Evolutionary conservation across 2,797 vertebrate species (phyloP).

Genomic region (Microctenopoma lineatum): DNA sequence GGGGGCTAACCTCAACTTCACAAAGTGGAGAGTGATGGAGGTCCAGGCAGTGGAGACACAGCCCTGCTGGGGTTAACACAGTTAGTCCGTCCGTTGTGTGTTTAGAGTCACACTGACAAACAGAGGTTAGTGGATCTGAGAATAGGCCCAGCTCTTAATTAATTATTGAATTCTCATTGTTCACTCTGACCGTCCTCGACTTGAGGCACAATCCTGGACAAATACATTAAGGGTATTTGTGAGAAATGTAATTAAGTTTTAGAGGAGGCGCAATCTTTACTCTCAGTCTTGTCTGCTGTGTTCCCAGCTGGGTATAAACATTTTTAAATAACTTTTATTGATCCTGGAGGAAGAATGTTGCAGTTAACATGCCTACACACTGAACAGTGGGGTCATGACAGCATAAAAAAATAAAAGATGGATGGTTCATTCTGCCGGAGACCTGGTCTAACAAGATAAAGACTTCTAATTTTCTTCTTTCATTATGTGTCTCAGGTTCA

Average conservation of each 20-base stretch:
- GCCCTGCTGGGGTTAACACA: conserved; percentile 72
- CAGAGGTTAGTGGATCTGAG: conserved; percentile 25
- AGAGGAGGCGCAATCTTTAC: background rate
- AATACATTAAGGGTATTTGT: background rate
- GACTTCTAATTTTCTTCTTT: background rate
- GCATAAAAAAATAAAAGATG: background rate
- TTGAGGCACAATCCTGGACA: background rate
- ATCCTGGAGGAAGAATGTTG: conserved; percentile 8
- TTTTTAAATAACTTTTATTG: conserved; percentile 24
- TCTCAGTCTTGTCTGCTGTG: background rate
- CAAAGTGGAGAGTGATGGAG: conserved; percentile 58
- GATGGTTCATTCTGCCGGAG: background rate
- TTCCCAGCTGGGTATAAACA: background rate
- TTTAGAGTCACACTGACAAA: conserved; percentile 35
- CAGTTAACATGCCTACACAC: background rate
- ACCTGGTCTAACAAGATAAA: background rate
- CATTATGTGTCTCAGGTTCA: background rate
- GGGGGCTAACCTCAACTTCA: conserved; percentile 77
- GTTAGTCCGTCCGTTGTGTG: conserved; percentile 50
- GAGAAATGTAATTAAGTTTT: background rate
- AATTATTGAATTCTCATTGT: conserved; percentile 5
- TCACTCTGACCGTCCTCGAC: background rate
- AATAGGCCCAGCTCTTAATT: conserved; percentile 12
- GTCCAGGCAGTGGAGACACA: conserved; percentile 62
- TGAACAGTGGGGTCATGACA: background rate